These are phyloP conservation scores for Augochlorella aurata DNA, from an alignment of 2,888 invertebrate genomes.

Conservation along the genomic window DNA sequence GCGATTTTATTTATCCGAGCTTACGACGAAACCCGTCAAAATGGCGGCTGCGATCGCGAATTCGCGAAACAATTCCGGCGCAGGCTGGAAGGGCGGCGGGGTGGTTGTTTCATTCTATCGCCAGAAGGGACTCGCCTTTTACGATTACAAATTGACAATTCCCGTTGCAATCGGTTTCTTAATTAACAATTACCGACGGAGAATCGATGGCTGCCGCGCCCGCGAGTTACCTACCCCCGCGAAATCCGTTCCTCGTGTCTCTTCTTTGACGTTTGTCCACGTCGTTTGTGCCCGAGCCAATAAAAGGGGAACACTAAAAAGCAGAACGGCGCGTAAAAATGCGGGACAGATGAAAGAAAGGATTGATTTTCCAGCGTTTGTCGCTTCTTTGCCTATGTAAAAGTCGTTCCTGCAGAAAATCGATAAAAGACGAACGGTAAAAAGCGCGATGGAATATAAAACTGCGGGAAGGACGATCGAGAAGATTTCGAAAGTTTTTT, in stretches of 20 bases:
- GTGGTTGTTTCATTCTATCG: slow-evolving; percentile 24
- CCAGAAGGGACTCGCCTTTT: slow-evolving; percentile 60
- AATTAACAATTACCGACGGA: slow-evolving; percentile 64
- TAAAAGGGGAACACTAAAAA: not conserved
- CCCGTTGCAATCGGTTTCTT: slow-evolving; percentile 69
- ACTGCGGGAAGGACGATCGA: too few species aligned
- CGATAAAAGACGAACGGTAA: too few species aligned
- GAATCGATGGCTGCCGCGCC: slow-evolving; percentile 20
- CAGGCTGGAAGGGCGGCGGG: slow-evolving; percentile 60
- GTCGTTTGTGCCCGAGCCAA: not conserved
- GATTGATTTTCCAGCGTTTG: too few species aligned
- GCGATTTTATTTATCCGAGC: not conserved
- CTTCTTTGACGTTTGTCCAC: not conserved
- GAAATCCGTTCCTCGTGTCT: not conserved
- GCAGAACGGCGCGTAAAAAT: not conserved
- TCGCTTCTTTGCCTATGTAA: too few species aligned
- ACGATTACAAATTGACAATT: slow-evolving; percentile 77
- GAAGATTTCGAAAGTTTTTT: not conserved
- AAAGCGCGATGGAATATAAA: too few species aligned
- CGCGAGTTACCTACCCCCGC: not conserved
- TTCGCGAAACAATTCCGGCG: slow-evolving; percentile 64
- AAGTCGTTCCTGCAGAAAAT: too few species aligned
- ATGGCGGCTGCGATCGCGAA: not conserved
- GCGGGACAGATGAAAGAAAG: too few species aligned
- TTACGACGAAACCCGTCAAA: not conserved